These are phyloP conservation scores for Heterodera schachtii DNA, from an alignment of 1,140 invertebrate genomes.

Conservation along the genomic window DNA sequence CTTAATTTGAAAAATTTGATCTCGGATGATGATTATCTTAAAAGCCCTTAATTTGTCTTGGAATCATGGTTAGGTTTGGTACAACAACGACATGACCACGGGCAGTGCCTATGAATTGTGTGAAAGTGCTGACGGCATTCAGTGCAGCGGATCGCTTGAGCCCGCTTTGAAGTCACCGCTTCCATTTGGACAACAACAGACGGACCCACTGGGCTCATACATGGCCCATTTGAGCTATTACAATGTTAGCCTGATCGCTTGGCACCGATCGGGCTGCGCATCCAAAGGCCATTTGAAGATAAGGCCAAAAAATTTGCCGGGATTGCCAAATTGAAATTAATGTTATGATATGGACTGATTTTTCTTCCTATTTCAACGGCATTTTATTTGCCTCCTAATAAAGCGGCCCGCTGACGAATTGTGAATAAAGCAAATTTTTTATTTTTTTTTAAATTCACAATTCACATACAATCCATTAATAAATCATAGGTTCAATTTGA, in stretches of 20 bases:
- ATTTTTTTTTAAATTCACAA: too few relatives aligned
- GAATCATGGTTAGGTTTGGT: slow-evolving; percentile 27
- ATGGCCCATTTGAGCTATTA: slow-evolving; percentile 37
- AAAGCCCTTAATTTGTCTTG: slow-evolving; percentile 4
- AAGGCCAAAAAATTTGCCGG: slow-evolving; percentile 27
- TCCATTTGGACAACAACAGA: neutral
- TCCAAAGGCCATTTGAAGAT: slow-evolving; percentile 27
- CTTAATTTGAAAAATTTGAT: too few relatives aligned
- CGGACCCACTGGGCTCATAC: slow-evolving; percentile 23
- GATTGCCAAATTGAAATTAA: too few relatives aligned
- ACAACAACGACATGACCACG: slow-evolving; percentile 39
- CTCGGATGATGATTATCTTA: too few relatives aligned
- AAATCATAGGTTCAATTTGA: too few relatives aligned
- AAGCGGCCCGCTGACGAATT: too few relatives aligned
- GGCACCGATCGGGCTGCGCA: slow-evolving; percentile 33
- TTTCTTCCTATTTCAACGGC: too few relatives aligned
- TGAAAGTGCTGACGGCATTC: slow-evolving; percentile 33
- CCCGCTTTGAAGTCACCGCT: slow-evolving; percentile 11
- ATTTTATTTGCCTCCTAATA: too few relatives aligned
- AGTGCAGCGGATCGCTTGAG: slow-evolving; percentile 14
- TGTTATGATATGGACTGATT: too few relatives aligned
- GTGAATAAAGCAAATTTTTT: too few relatives aligned
- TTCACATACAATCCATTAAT: too few relatives aligned
- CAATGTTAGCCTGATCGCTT: slow-evolving; percentile 40
- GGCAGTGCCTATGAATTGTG: slow-evolving; percentile 37